Base-by-base conservation (phyloP, 37 sponge, comb jelly and placozoan species). In the Hexactinellida sp. region DNA sequence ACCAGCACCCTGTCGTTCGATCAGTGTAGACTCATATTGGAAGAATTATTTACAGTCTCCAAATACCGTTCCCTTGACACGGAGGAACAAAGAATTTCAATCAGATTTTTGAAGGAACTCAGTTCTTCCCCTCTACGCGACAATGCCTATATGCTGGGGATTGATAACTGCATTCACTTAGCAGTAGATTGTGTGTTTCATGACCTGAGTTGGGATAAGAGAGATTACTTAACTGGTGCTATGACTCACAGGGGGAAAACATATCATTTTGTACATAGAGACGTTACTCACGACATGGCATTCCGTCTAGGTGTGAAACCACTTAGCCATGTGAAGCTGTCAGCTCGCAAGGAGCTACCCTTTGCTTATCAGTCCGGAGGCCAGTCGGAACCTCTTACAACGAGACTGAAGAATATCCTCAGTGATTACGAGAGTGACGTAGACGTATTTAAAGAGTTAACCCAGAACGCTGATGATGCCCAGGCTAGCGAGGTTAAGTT, bases 401-500 rank as follows among this genome's bases (percentile, higher is more conserved):
- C 84, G 5, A 84, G 94, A 13, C 85, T 94, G 0, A 83, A 52
- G 7, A 71, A 86, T 0, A 92, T 92, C 16, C 83, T 94, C 55
- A 54, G 89, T 82, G 94, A 89, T 24, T 94, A 94, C 82, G 85
- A 83, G 32, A 85, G 76, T 39, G 82, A 90, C 84, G 87, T 88
- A 82, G 92, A 90, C 37, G 87, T 94, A n/a, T 89, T 94, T 76
- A 94, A 94, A 38, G 94, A 94, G 52, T 82, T 94, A 0, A 88
- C 92, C 36, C 94, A 94, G 71, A 94, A 94, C 90, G 94, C 94
- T 84, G 94, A 94, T 87, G 94, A 94, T 90, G 94, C 94, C 19
- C 82, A 84, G n/a, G 94, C 94, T 7, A 89, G 82, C 25, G 85
- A 90, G 38, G 89, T 94, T 24, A 90, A 90, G 86, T 90, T 94